Percentiles rank a stretch among this genome's conserved stretches.
Evolutionary conservation across 2,888 invertebrate species (phyloP).

Genomic region (Neoitamus cyanurus): DNA sequence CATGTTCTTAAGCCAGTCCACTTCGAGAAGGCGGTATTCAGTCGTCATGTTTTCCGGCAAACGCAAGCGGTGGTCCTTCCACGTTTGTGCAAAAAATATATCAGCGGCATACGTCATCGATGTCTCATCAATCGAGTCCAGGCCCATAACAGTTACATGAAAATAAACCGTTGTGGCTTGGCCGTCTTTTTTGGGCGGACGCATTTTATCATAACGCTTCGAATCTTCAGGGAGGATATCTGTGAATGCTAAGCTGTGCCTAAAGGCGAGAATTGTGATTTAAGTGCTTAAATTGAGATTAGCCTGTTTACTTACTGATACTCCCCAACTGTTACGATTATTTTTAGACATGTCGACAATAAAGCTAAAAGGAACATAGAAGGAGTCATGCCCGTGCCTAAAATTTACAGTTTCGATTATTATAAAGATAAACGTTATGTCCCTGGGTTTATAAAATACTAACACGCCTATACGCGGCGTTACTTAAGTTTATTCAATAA

Average conservation of each 20-base stretch:
- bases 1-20: constrained; percentile 92
- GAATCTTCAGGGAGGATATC: constrained; percentile 89
- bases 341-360: constrained; percentile 62
- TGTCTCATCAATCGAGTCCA: constrained; percentile 95
- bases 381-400: constrained; percentile 60
- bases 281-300: neutral
- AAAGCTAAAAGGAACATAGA: constrained; percentile 62
- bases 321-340: constrained; percentile 60
- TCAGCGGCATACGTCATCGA: constrained; percentile 96
- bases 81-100: constrained; percentile 92
- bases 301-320: constrained; percentile 62
- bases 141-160: constrained; percentile 93
- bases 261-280: constrained; percentile 44
- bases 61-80: constrained; percentile 88
- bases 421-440: too few species aligned
- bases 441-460: too few species aligned
- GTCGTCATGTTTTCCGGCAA: constrained; percentile 93
- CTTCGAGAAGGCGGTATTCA: constrained; percentile 87
- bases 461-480: too few species aligned
- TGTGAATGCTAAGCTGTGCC: constrained; percentile 78
- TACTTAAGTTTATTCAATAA: too few species aligned
- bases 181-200: constrained; percentile 90
- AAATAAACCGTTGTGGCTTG: constrained; percentile 89
- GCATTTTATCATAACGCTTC: constrained; percentile 91
- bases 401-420: constrained; percentile 33